Evolutionary conservation across 2,113 vertebrate genomes (phyloP).

Genomic region (Festucalex cinctus): DNA sequence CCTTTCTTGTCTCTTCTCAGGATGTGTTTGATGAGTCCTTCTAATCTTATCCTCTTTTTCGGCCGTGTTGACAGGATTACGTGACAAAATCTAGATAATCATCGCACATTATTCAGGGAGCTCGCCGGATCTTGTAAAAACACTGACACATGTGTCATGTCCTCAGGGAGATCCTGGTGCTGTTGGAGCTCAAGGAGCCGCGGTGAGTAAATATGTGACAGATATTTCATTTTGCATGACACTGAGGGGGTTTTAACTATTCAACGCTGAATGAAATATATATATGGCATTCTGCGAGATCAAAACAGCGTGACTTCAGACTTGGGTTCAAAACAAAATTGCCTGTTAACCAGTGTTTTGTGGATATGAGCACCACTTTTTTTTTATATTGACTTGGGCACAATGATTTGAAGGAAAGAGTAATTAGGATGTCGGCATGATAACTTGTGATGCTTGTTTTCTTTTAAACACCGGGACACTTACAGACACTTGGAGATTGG

Average conservation of each 20-base stretch:
- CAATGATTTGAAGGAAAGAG: slow-evolving; percentile 34
- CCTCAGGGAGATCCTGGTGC: slow-evolving; percentile 57
- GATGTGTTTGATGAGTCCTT: slow-evolving; percentile 7
- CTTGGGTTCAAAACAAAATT: background rate
- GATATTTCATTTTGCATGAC: background rate
- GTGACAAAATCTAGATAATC: background rate
- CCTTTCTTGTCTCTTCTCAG: background rate
- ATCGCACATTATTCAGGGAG: slow-evolving; percentile 9
- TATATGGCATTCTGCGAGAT: background rate
- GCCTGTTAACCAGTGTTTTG: slow-evolving; percentile 14
- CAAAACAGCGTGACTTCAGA: background rate
- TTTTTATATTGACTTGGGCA: slow-evolving; percentile 21
- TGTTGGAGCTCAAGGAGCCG: slow-evolving; percentile 55
- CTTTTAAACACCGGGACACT: slow-evolving; percentile 25
- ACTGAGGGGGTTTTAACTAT: background rate
- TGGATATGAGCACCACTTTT: slow-evolving; percentile 5
- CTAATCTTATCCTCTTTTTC: background rate
- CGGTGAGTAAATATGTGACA: slow-evolving; percentile 51
- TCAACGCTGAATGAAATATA: background rate
- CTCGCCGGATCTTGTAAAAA: background rate
- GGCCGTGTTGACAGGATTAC: background rate
- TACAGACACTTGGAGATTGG: background rate
- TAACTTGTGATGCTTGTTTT: slow-evolving; percentile 21
- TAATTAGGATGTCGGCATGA: slow-evolving; percentile 31
- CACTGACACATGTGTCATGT: slow-evolving; percentile 22